Conservation (phyloP, 2,888 invertebrate genomes). For the Strigamia crassipes region DNA sequence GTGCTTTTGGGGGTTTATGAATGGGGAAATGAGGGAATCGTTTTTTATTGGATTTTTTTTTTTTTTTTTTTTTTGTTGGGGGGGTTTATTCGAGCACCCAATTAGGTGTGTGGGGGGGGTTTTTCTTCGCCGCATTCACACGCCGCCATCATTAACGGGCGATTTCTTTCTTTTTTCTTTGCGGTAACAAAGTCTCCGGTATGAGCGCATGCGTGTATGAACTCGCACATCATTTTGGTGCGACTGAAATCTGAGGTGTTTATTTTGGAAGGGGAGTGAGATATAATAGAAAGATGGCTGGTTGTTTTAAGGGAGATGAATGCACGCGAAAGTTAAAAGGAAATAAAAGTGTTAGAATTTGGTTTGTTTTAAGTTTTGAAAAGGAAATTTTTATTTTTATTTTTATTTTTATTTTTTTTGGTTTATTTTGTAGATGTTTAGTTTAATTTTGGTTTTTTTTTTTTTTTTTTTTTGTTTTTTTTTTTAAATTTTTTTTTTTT, state of each 20-base stretch:
- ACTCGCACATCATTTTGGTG: slow-evolving; percentile 21
- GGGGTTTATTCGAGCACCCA: slow-evolving; percentile 8
- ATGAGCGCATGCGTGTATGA: slow-evolving; percentile 35
- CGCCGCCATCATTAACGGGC: slow-evolving; percentile 40
- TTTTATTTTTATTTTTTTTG: no score
- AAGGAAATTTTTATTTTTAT: no score
- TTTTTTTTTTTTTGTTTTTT: no score
- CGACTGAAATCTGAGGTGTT: slow-evolving; percentile 31
- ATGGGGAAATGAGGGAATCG: neutral
- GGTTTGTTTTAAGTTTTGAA: no score
- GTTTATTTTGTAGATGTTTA: no score
- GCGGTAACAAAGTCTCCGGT: slow-evolving; percentile 18
- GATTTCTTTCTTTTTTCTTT: slow-evolving; percentile 34
- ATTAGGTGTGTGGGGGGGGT: slow-evolving; percentile 20
- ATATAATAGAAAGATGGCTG: neutral
- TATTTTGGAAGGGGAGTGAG: slow-evolving; percentile 22
- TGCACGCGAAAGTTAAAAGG: neutral
- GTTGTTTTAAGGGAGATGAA: slow-evolving; percentile 4
- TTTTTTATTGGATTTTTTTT: neutral
- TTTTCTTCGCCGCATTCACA: slow-evolving; percentile 23
- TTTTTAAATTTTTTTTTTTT: no score
- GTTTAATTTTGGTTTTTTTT: no score
- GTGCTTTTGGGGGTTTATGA: neutral
- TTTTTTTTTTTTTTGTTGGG: neutral
- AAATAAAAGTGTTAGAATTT: neutral